phyloP scores from a whole-genome alignment of 2,113 vertebrate species.

The Opisthocomus hoazin region DNA sequence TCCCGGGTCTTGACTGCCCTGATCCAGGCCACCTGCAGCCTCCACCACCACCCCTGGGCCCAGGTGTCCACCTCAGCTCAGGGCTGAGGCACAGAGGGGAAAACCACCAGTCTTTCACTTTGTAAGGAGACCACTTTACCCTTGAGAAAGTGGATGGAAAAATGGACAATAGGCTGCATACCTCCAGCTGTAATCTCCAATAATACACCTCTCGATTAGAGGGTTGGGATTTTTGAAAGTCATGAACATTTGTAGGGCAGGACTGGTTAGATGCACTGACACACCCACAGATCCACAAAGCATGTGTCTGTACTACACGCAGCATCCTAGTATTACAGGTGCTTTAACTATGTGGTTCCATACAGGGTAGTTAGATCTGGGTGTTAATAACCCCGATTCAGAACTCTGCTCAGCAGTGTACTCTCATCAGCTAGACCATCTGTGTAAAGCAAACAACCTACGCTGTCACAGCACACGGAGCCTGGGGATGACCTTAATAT shows the following conservation, averaged over 20 bases:
- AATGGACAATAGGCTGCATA: not conserved
- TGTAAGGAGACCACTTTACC: not conserved
- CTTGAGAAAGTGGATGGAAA: not conserved
- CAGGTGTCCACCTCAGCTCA: not conserved
- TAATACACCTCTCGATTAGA: fast-evolving
- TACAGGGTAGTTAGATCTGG: not conserved
- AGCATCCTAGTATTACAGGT: not conserved
- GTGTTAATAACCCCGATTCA: conserved; percentile 33
- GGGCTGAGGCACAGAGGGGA: not conserved
- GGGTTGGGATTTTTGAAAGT: not conserved
- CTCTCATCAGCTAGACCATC: conserved; percentile 48
- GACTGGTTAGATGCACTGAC: not conserved
- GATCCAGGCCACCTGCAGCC: not conserved
- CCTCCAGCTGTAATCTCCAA: not conserved
- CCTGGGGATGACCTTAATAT: conserved; percentile 40
- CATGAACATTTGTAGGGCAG: not conserved
- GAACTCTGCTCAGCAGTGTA: conserved; percentile 19
- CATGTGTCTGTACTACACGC: not conserved
- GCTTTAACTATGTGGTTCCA: not conserved
- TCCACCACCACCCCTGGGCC: not conserved
- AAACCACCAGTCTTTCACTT: not conserved
- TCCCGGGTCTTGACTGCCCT: not conserved
- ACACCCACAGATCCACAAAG: not conserved
- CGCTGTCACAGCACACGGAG: not conserved
- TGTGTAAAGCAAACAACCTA: conserved; percentile 43